These are phyloP conservation scores for Ophraella communa DNA, from an alignment of 2,888 invertebrate genomes.

Conservation along the genomic window DNA sequence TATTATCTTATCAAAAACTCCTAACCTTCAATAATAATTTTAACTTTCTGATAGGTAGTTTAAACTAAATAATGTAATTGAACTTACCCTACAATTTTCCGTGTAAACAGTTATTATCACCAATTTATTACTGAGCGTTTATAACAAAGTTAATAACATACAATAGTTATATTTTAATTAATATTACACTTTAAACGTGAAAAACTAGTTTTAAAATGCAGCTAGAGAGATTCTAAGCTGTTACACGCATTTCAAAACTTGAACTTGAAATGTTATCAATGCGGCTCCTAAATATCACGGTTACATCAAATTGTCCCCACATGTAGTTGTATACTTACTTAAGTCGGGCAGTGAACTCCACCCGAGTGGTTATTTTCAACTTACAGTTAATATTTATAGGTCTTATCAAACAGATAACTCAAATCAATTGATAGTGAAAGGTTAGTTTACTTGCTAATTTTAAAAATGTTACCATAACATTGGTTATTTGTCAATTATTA, in stretches of 20 bases:
- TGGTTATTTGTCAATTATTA: no score
- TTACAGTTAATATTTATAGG: not conserved
- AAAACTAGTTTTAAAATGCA: not conserved
- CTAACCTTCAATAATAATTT: not conserved
- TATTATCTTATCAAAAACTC: not conserved
- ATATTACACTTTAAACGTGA: not conserved
- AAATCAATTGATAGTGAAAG: not conserved
- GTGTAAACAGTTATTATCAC: not conserved
- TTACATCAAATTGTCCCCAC: not conserved
- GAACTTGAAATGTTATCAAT: constrained; percentile 2
- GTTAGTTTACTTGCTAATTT: not conserved
- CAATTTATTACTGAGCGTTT: no score
- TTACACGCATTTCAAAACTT: not conserved
- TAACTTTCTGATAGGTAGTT: no score
- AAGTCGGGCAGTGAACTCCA: not conserved
- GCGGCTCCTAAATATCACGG: not conserved
- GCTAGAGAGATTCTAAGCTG: not conserved
- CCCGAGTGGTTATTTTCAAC: not conserved
- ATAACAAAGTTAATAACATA: no score
- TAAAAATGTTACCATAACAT: no score
- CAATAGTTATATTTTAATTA: not conserved
- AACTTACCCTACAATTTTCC: no score
- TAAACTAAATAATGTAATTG: not conserved
- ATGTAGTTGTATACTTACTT: not conserved
- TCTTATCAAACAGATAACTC: not conserved